Evolutionary conservation across 2,888 invertebrate species (phyloP).

Genomic region (Cyclophora punctaria): DNA sequence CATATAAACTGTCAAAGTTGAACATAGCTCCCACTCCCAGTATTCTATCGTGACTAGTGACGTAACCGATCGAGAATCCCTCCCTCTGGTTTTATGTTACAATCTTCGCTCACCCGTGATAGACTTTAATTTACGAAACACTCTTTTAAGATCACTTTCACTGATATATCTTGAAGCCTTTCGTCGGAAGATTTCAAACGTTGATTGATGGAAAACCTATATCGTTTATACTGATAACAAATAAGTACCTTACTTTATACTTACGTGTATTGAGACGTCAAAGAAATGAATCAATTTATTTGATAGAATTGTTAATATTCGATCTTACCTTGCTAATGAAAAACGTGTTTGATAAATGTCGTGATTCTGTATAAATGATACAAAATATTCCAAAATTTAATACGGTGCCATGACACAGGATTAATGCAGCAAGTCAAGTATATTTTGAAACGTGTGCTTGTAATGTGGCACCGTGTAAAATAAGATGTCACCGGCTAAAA

Average conservation of each 20-base stretch:
- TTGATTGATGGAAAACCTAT: neutral
- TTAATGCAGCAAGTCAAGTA: slow-evolving; percentile 11
- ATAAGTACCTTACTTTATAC: too few species aligned
- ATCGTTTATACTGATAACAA: too few species aligned
- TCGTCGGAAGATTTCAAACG: slow-evolving; percentile 9
- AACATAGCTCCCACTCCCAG: slow-evolving; percentile 34
- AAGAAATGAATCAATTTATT: too few species aligned
- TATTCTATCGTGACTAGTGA: slow-evolving; percentile 34
- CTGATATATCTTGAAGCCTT: neutral
- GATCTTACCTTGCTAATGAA: too few species aligned
- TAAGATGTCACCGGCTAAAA: slow-evolving; percentile 54
- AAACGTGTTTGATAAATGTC: too few species aligned
- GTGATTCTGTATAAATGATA: too few species aligned
- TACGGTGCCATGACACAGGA: slow-evolving; percentile 10
- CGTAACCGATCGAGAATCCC: slow-evolving; percentile 40
- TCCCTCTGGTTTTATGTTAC: slow-evolving; percentile 41
- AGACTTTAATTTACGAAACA: slow-evolving; percentile 8
- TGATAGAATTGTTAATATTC: too few species aligned
- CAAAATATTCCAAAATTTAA: slow-evolving; percentile 1
- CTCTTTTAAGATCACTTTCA: slow-evolving; percentile 2
- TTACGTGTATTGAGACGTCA: too few species aligned
- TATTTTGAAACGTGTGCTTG: slow-evolving; percentile 25
- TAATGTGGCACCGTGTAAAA: slow-evolving; percentile 45
- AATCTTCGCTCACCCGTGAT: slow-evolving; percentile 32
- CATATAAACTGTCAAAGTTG: slow-evolving; percentile 73